Conservation (phyloP, 2,113 vertebrate genomes). For the Pachyramphus minor region DNA sequence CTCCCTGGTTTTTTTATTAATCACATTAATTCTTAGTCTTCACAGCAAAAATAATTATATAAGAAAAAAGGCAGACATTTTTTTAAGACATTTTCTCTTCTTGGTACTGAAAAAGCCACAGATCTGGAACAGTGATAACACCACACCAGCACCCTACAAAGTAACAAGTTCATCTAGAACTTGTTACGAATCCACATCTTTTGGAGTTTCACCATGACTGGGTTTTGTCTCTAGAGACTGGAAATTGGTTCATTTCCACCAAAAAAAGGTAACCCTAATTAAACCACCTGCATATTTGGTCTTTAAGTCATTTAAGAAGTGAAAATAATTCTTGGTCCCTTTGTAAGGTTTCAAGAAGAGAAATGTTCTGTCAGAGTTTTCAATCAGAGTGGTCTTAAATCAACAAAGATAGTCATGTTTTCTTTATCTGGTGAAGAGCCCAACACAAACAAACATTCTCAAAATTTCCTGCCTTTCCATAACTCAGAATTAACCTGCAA, state of each 20-base stretch:
- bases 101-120: neutral
- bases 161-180: neutral
- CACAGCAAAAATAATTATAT: neutral
- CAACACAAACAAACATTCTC: neutral
- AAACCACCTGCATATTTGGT: neutral
- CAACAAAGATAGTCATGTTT: neutral
- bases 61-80: neutral
- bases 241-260: neutral
- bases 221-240: neutral
- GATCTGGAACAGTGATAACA: neutral
- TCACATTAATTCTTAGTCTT: neutral
- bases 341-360: neutral
- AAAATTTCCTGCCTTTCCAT: neutral
- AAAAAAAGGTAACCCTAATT: neutral
- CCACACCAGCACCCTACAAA: neutral
- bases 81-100: neutral
- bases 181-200: neutral
- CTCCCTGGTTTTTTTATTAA: neutral
- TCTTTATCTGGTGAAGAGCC: neutral
- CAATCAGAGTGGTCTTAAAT: neutral
- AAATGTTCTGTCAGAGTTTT: neutral
- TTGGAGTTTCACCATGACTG: neutral
- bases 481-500: neutral
- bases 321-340: neutral
- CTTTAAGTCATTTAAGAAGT: neutral